Evolutionary conservation across 2,113 vertebrate species (phyloP).

Genomic region (Notiomystis cincta): DNA sequence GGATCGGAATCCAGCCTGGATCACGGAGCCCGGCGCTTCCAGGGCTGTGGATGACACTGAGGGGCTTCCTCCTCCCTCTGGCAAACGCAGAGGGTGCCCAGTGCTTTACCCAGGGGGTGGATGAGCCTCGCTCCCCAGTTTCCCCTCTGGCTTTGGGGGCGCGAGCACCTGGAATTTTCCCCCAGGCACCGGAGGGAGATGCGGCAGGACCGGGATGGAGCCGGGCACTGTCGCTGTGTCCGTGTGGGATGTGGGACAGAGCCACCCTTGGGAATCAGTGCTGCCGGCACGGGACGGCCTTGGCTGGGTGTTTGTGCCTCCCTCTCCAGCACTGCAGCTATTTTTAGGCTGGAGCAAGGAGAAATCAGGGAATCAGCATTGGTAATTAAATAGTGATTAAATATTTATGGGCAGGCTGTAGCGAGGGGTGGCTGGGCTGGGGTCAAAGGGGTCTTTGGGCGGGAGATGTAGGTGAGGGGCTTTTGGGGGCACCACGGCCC

Average conservation of each 20-base stretch:
- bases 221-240: rapidly evolving
- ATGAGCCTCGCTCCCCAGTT: neutral
- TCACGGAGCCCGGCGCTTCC: rapidly evolving
- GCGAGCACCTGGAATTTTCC: neutral
- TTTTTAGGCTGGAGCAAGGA: neutral
- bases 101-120: rapidly evolving
- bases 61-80: neutral
- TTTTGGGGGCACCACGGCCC: rapidly evolving
- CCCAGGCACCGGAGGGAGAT: rapidly evolving
- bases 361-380: neutral
- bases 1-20: neutral
- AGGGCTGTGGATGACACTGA: neutral
- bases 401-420: neutral
- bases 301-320: neutral
- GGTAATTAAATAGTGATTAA: neutral
- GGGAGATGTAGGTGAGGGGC: neutral
- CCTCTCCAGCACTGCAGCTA: rapidly evolving
- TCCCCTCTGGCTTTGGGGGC: neutral
- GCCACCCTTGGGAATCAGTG: rapidly evolving
- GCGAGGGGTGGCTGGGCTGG: rapidly evolving
- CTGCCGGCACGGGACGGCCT: rapidly evolving
- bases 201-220: neutral
- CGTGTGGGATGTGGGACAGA: rapidly evolving
- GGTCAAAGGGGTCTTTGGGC: neutral
- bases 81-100: rapidly evolving